These are phyloP conservation scores for Euzetes globulus DNA, from an alignment of 2,888 invertebrate genomes.

Conservation along the genomic window DNA sequence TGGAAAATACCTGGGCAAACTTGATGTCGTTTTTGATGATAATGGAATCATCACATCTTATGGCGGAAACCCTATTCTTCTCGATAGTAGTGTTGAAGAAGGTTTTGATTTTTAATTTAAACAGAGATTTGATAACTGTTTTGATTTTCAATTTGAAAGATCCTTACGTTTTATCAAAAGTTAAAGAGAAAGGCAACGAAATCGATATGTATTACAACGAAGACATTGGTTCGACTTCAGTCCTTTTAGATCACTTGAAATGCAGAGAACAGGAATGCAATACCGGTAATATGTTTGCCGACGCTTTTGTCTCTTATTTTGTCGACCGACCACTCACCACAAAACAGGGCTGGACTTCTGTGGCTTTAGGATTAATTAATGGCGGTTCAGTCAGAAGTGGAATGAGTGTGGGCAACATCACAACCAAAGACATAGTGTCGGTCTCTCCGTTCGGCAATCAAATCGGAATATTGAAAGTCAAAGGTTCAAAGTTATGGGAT, in stretches of 20 bases:
- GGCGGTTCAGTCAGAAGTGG: conserved; percentile 68
- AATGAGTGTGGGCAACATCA: conserved; percentile 60
- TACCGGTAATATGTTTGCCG: conserved; percentile 70
- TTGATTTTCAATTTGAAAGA: conserved; percentile 36
- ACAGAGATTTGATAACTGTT: no score
- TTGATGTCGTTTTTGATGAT: conserved; percentile 62
- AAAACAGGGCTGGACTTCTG: conserved; percentile 65
- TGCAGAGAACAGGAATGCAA: conserved; percentile 73
- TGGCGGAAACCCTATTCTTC: conserved; percentile 62
- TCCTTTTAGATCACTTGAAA: conserved; percentile 53
- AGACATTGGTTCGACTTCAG: conserved; percentile 55
- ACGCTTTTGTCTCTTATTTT: conserved; percentile 55
- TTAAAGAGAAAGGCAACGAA: not conserved
- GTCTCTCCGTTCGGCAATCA: conserved; percentile 69
- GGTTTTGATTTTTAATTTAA: conserved; percentile 50
- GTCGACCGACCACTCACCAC: not conserved
- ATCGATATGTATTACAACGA: not conserved
- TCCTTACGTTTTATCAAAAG: conserved; percentile 56
- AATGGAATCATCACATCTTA: conserved; percentile 61
- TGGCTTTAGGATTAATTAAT: conserved; percentile 66
- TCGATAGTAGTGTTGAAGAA: conserved; percentile 57
- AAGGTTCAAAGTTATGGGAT: conserved; percentile 57
- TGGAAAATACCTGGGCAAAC: conserved; percentile 78
- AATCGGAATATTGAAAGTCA: conserved; percentile 58
- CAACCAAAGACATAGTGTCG: conserved; percentile 62